A percentile compares a stretch with the other conserved stretches of the same genome.
Conservation (phyloP, 2,888 invertebrate genomes). For the Andrena camellia region DNA sequence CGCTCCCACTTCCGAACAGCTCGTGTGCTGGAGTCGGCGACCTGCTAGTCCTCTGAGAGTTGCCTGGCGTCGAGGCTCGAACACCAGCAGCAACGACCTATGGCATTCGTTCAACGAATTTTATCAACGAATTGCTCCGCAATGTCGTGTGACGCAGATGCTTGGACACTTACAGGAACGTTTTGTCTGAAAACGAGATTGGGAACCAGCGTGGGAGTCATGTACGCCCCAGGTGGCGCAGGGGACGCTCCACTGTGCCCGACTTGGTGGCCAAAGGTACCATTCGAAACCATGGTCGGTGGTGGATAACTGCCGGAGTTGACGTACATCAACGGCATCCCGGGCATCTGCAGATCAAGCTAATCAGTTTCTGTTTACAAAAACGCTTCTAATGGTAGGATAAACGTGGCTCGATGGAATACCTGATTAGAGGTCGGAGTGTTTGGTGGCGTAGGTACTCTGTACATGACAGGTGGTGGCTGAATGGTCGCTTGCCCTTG, state of each 20-base stretch:
- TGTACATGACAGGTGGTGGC: slow-evolving; percentile 82
- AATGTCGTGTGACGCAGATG: neutral
- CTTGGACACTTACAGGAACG: slow-evolving; percentile 77
- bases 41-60: slow-evolving; percentile 82
- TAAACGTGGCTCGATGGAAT: neutral
- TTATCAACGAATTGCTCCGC: neutral
- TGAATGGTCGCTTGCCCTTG: slow-evolving; percentile 81
- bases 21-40: slow-evolving; percentile 83
- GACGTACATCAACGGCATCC: slow-evolving; percentile 83
- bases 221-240: slow-evolving; percentile 80
- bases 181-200: slow-evolving; percentile 83
- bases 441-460: slow-evolving; percentile 83
- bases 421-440: slow-evolving; percentile 83
- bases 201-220: slow-evolving; percentile 81
- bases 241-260: slow-evolving; percentile 79
- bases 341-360: slow-evolving; percentile 79
- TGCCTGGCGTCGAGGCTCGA: slow-evolving; percentile 82
- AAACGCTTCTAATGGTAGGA: neutral
- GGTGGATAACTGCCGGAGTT: slow-evolving; percentile 82
- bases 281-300: slow-evolving; percentile 79
- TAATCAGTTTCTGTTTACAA: neutral
- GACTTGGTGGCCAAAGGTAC: slow-evolving; percentile 81
- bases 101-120: neutral
- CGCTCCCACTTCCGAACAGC: slow-evolving; percentile 78
- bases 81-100: slow-evolving; percentile 80